Evolutionary conservation across 2,888 invertebrate genomes (phyloP), one percentile per base, ranked within the genome.

Genomic region (Craniophora ligustri): DNA sequence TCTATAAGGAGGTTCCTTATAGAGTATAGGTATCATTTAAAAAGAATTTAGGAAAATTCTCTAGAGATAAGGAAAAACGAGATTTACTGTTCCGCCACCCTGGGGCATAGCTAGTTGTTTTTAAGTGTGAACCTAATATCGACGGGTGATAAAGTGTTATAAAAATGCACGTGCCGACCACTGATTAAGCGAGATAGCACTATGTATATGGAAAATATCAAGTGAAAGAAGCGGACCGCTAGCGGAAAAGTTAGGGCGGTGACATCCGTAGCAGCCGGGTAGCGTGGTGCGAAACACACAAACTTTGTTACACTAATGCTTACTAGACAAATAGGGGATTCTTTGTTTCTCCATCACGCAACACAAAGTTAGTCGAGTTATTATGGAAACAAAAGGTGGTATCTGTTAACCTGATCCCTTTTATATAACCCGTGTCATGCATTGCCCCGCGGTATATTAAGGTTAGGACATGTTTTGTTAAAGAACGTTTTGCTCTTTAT

Each of bases 311-410:
- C 69, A 70, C 69, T 76, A 76, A 75, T 75, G 76, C 75, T 74
- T 63, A 67, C 72, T 71, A 81, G 75, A 84, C 81, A 81, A 84
- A 83, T 80, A 76, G 61, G 69, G 66, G 68, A 75, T 79, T 81
- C 80, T 81, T 83, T 80, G 81, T 76, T 75, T 75, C 66, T 63
- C 69, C 72, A 76, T 75, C 83, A 84, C 82, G 84, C 82, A 70
- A 81, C 76, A 60, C 61, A 70, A 76, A 82, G 79, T 84, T 78
- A 66, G 64, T 57, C 44, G 46, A 74, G 67, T 68, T 76, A 72
- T 72, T 73, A 71, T 60, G 45, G 53, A 61, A 74, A 74, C 75
- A 75, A 77, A 72, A 74, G 67, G 68, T 67, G 44, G 64, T 67
- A 70, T 67, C 69, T 59, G 46, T 36, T 60, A 63, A 65, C 62